These are phyloP conservation scores for Physeter macrocephalus DNA, from an alignment of 2,113 vertebrate species.

Conservation along the genomic window DNA sequence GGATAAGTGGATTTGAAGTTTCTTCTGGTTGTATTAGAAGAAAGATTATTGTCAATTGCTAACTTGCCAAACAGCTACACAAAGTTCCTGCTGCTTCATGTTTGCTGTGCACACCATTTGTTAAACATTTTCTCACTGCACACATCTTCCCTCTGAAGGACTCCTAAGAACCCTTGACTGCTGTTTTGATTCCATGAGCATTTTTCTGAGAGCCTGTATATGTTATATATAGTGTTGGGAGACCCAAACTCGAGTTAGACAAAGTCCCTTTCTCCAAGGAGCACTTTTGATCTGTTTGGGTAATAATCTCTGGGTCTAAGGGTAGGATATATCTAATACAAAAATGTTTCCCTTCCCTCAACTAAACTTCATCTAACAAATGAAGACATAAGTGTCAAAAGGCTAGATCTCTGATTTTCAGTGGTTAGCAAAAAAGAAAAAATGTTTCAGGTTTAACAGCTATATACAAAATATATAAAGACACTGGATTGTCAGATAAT, in stretches of 20 bases:
- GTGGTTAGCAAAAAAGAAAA: neutral
- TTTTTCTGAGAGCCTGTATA: neutral
- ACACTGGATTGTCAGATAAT: neutral
- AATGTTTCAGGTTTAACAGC: neutral
- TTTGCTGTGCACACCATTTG: neutral
- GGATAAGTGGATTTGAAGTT: neutral
- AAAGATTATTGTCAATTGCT: neutral
- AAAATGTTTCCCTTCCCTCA: neutral
- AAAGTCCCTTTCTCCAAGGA: neutral
- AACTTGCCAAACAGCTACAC: neutral
- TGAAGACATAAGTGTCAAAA: neutral
- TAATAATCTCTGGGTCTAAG: neutral
- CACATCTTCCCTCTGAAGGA: neutral
- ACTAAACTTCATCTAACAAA: neutral
- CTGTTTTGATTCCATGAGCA: neutral
- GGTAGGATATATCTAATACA: neutral
- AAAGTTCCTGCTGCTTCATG: neutral
- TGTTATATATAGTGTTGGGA: neutral
- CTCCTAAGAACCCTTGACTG: neutral
- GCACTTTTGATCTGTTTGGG: neutral
- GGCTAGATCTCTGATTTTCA: neutral
- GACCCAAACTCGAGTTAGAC: neutral
- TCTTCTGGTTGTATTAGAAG: neutral
- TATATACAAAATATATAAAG: neutral
- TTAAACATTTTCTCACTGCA: neutral